Conservation (phyloP, 1,140 invertebrate genomes). For the Hylyphantes graminicola region DNA sequence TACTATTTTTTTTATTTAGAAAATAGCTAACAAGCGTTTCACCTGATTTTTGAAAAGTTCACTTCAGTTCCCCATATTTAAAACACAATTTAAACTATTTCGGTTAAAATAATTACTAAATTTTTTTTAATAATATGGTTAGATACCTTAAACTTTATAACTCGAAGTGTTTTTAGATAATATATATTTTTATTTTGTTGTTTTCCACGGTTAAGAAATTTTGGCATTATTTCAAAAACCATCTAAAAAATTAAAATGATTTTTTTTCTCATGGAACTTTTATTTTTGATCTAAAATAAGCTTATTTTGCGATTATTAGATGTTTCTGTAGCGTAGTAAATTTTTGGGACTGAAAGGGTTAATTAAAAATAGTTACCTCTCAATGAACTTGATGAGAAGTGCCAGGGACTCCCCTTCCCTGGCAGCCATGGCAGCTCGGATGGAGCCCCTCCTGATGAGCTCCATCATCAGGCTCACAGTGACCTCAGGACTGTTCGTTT, state of each 20-base stretch:
- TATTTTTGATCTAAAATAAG: too few relatives aligned
- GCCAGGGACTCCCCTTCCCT: conserved; percentile 76
- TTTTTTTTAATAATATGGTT: neutral
- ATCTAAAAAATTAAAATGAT: too few relatives aligned
- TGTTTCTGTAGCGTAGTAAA: too few relatives aligned
- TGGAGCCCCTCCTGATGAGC: conserved; percentile 72
- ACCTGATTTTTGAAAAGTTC: neutral
- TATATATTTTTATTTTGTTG: too few relatives aligned
- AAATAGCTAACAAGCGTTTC: neutral
- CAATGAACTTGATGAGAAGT: conserved; percentile 81
- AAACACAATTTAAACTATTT: neutral
- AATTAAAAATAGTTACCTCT: conserved; percentile 67
- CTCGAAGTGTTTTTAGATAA: neutral
- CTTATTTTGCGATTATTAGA: too few relatives aligned
- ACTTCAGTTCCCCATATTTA: too few relatives aligned
- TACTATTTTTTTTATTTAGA: too few relatives aligned
- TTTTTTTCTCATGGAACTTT: too few relatives aligned
- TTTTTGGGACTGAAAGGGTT: too few relatives aligned
- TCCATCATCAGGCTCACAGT: conserved; percentile 86
- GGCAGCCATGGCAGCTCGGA: conserved; percentile 75
- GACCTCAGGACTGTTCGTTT: conserved; percentile 77
- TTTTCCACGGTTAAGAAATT: too few relatives aligned
- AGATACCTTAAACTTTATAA: neutral
- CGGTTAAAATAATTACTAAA: neutral
- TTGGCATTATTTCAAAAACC: too few relatives aligned